Conservation (phyloP, 2,888 invertebrate genomes). For the Hypomecis atomaria region DNA sequence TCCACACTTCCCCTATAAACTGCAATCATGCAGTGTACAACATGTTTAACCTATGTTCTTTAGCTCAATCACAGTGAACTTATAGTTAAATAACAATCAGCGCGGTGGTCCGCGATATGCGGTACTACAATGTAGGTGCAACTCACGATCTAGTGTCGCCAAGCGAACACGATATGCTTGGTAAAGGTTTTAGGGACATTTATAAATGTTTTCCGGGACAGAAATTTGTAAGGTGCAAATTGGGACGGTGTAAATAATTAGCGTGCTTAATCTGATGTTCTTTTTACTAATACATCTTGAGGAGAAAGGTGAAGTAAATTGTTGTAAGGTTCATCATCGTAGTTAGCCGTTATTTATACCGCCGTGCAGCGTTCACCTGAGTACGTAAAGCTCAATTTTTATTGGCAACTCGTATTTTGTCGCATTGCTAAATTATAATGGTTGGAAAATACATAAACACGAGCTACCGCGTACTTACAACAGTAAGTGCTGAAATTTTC, state of each 20-base stretch:
- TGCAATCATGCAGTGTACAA: constrained; percentile 12
- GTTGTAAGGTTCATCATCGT: no score
- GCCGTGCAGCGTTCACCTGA: no score
- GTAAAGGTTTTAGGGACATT: constrained; percentile 31
- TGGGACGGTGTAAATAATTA: background rate
- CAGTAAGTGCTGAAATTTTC: no score
- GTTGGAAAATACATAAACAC: no score
- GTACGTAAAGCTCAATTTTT: no score
- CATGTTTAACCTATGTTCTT: constrained; percentile 32
- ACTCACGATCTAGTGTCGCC: constrained; percentile 28
- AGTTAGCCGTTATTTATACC: no score
- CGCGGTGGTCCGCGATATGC: constrained; percentile 22
- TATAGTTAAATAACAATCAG: constrained; percentile 32
- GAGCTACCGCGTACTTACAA: no score
- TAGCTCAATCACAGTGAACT: constrained; percentile 63
- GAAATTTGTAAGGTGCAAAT: constrained; percentile 31
- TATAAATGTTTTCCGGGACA: constrained; percentile 26
- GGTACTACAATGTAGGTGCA: constrained; percentile 23
- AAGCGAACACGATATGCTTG: constrained; percentile 20
- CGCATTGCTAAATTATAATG: no score
- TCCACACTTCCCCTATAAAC: background rate
- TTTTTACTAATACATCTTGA: no score
- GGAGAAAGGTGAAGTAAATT: no score
- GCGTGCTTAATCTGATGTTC: no score
- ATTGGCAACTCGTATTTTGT: no score